These are phyloP conservation scores for Jaculus jaculus DNA, from an alignment of 2,113 vertebrate species.

Conservation along the genomic window DNA sequence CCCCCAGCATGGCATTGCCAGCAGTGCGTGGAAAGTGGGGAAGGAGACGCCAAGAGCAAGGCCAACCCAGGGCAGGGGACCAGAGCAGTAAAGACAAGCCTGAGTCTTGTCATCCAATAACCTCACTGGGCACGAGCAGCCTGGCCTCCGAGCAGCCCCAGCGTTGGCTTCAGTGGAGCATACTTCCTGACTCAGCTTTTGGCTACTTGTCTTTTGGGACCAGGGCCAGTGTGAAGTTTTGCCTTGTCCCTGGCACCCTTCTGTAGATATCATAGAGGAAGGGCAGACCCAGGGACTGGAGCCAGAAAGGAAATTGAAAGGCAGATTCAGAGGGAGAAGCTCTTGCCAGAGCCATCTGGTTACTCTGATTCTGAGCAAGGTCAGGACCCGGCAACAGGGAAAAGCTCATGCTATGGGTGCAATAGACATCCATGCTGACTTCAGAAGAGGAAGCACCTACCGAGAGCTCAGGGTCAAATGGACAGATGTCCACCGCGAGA, in stretches of 20 bases:
- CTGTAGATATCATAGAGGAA: neutral
- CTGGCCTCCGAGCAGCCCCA: neutral
- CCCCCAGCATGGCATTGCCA: slow-evolving; percentile 30
- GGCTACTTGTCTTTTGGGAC: slow-evolving; percentile 34
- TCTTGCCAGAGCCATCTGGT: slow-evolving; percentile 27
- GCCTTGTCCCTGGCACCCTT: neutral
- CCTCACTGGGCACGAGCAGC: neutral
- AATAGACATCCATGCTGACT: neutral
- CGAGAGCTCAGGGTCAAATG: neutral
- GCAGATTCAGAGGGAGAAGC: neutral
- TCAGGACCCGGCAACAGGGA: neutral
- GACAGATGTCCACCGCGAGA: neutral
- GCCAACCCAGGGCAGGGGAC: slow-evolving; percentile 1
- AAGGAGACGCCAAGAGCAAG: slow-evolving; percentile 53
- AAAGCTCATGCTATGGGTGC: neutral
- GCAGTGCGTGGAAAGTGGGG: neutral
- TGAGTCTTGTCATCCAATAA: neutral
- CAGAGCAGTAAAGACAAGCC: neutral
- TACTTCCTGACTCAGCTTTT: slow-evolving; percentile 32
- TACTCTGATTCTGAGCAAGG: neutral
- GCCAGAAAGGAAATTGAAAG: slow-evolving; percentile 22
- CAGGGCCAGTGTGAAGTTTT: neutral
- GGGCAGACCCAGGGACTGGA: neutral
- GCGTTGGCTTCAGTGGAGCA: neutral
- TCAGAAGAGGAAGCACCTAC: neutral